Conservation (phyloP, 64 coral and sea anemone genomes). For the Actinia tenebrosa region DNA sequence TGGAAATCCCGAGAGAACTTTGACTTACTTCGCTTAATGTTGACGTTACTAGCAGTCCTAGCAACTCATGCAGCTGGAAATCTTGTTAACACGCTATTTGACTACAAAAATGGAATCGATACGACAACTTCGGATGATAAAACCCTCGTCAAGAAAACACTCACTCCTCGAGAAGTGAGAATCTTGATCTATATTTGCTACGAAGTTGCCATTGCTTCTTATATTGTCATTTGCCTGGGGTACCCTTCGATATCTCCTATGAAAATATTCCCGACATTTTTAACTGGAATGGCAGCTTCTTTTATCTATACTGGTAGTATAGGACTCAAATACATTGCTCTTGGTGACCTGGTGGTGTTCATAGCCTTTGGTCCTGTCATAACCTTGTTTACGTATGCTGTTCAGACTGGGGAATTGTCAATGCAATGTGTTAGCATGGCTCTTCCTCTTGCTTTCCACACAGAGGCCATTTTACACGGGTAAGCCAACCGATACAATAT, state of each 20-base stretch:
- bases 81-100: constrained; percentile 61
- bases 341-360: constrained; percentile 62
- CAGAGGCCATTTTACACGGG: constrained; percentile 90
- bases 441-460: constrained; percentile 59
- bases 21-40: constrained; percentile 17
- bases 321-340: constrained; percentile 57
- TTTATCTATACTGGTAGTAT: constrained; percentile 83
- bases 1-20: constrained; percentile 59
- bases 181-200: constrained; percentile 52
- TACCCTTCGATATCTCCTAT: constrained; percentile 26
- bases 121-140: constrained; percentile 54
- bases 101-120: constrained; percentile 47
- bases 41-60: constrained; percentile 36
- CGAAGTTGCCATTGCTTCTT: constrained; percentile 26
- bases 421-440: constrained; percentile 23
- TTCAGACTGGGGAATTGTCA: constrained; percentile 49
- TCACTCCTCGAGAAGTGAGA: constrained; percentile 40
- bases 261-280: constrained; percentile 27
- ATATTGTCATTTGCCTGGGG: constrained; percentile 35
- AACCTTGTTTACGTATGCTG: constrained; percentile 57
- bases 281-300: constrained; percentile 49
- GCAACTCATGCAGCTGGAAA: constrained; percentile 68
- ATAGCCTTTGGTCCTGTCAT: constrained; percentile 72
- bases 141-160: constrained; percentile 25
- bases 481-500: not conserved